Evolutionary conservation across 2,888 invertebrate genomes (phyloP).

Genomic region (Aspidapion aeneum): DNA sequence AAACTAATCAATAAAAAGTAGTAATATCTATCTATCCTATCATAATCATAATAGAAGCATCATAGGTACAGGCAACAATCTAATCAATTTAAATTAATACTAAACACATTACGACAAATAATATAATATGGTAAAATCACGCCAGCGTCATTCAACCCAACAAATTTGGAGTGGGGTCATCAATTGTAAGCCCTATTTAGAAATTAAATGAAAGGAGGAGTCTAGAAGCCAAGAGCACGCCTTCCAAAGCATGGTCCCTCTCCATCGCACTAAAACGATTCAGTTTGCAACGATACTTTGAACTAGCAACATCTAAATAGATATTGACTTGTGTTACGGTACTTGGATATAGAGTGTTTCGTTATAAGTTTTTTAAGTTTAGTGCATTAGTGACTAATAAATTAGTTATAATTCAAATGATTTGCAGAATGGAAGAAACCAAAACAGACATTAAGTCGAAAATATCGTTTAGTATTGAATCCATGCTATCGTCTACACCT

Average conservation of each 20-base stretch:
- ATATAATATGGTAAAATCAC: slow-evolving; percentile 44
- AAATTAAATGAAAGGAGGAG: slow-evolving; percentile 38
- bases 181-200: slow-evolving; percentile 38
- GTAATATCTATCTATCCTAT: too few species aligned
- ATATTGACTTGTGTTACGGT: neutral
- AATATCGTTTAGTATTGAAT: slow-evolving; percentile 72
- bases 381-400: neutral
- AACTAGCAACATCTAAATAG: slow-evolving; percentile 28
- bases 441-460: slow-evolving; percentile 55
- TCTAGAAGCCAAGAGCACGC: slow-evolving; percentile 26
- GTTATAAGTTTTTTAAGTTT: slow-evolving; percentile 1
- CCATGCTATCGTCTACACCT: slow-evolving; percentile 51
- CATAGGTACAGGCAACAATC: slow-evolving; percentile 20
- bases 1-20: too few species aligned
- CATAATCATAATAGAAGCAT: too few species aligned
- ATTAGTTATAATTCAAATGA: slow-evolving; percentile 22
- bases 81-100: slow-evolving; percentile 42
- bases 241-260: slow-evolving; percentile 35
- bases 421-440: slow-evolving; percentile 42
- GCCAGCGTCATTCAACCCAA: slow-evolving; percentile 35
- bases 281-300: slow-evolving; percentile 33
- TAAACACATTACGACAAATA: slow-evolving; percentile 41
- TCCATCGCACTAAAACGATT: slow-evolving; percentile 25
- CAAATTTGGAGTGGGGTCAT: slow-evolving; percentile 36
- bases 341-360: slow-evolving; percentile 8